phyloP scores from a whole-genome alignment of 64 coral and sea anemone genomes.

The Stylophora pistillata region DNA sequence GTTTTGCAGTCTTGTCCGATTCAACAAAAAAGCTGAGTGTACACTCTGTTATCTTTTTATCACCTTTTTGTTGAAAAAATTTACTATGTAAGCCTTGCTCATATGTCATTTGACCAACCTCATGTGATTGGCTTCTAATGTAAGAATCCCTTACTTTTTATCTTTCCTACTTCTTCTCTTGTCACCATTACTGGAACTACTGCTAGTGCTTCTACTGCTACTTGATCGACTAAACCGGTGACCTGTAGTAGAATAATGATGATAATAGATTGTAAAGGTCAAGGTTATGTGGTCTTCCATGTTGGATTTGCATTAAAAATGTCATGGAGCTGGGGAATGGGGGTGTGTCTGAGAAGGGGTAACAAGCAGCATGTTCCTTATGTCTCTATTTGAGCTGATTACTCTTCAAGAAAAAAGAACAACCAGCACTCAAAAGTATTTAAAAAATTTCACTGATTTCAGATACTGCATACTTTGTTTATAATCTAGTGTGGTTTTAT shows the following conservation, averaged over 20 bases:
- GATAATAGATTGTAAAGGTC: not conserved
- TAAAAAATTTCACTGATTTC: too few relatives aligned
- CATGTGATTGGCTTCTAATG: not conserved
- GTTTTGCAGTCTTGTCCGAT: too few relatives aligned
- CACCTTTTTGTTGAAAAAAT: not conserved
- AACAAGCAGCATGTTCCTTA: too few relatives aligned
- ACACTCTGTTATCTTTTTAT: not conserved
- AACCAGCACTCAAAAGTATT: too few relatives aligned
- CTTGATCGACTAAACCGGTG: slow-evolving; percentile 43
- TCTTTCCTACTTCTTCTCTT: slow-evolving; percentile 32
- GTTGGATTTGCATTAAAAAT: too few relatives aligned
- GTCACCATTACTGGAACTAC: slow-evolving; percentile 23
- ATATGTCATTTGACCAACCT: not conserved
- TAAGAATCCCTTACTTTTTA: slow-evolving; percentile 16
- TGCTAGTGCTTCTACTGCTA: slow-evolving; percentile 34
- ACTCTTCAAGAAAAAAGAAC: too few relatives aligned
- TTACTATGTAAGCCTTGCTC: too few relatives aligned
- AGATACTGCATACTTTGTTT: too few relatives aligned
- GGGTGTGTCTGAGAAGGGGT: not conserved
- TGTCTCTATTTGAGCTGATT: too few relatives aligned
- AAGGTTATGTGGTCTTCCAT: not conserved
- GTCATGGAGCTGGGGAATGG: too few relatives aligned
- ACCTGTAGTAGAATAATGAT: not conserved
- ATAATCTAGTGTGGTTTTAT: too few relatives aligned
- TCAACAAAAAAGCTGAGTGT: too few relatives aligned